A percentile compares a stretch with the other conserved stretches of the same genome.
Conservation (phyloP, 2,797 vertebrate genomes). For the Megalops cyprinoides region DNA sequence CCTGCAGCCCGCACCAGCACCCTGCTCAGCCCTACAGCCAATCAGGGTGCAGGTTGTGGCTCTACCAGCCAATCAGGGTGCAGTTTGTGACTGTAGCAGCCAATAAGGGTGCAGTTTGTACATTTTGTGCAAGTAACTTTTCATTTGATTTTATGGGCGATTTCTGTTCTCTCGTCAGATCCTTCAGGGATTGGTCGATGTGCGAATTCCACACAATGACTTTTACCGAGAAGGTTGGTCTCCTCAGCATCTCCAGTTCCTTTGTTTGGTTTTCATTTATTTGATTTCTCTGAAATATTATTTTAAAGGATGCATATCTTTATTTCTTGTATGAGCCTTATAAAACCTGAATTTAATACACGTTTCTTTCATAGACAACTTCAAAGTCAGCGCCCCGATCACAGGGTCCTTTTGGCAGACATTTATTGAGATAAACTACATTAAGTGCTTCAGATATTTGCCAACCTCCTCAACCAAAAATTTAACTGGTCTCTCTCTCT, state of each 20-base stretch:
- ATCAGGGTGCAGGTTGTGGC: background rate
- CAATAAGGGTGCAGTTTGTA: background rate
- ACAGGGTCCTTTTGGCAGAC: too few species aligned
- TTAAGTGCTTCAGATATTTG: too few species aligned
- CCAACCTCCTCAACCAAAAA: too few species aligned
- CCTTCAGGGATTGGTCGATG: slow-evolving; percentile 92
- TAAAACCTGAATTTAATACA: too few species aligned
- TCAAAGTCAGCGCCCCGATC: too few species aligned
- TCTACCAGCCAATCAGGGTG: background rate
- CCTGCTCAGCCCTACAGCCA: background rate
- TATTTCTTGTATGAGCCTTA: too few species aligned
- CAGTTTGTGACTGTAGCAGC: background rate
- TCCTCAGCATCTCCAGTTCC: background rate
- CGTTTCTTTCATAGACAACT: too few species aligned
- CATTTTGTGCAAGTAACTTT: background rate
- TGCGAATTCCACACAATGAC: slow-evolving; percentile 89
- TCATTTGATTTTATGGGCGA: slow-evolving; percentile 35
- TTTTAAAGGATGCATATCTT: too few species aligned
- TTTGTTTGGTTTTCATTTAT: background rate
- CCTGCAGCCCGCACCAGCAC: background rate
- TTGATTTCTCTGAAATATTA: background rate
- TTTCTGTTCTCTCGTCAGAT: slow-evolving; percentile 73
- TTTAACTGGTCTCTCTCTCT: too few species aligned
- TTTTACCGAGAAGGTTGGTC: slow-evolving; percentile 90
- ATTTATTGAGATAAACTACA: too few species aligned